These are phyloP conservation scores for Drosophila navojoa DNA, from an alignment of 1,140 invertebrate species.

Conservation along the genomic window DNA sequence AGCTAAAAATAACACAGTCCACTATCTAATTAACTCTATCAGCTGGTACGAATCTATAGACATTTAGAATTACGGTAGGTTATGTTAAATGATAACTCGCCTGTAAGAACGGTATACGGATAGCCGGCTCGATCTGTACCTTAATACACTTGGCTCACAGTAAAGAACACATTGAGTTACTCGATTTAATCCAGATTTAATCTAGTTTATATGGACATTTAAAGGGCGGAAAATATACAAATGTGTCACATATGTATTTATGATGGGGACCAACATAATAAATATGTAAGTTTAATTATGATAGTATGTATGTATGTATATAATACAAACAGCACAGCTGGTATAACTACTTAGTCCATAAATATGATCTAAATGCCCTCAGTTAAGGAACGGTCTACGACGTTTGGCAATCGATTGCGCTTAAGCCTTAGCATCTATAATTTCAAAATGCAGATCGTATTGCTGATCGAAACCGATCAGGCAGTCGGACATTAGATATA, in stretches of 20 bases:
- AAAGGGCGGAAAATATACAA: slow-evolving; percentile 24
- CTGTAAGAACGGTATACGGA: background rate
- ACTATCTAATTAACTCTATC: background rate
- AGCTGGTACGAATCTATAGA: background rate
- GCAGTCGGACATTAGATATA: slow-evolving; percentile 96
- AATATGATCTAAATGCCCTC: slow-evolving; percentile 38
- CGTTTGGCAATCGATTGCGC: background rate
- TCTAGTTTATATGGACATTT: slow-evolving; percentile 20
- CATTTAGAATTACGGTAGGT: slow-evolving; percentile 10
- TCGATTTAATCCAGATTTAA: background rate
- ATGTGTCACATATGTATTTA: slow-evolving; percentile 47
- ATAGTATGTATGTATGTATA: slow-evolving; percentile 6
- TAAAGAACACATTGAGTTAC: background rate
- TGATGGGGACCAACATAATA: slow-evolving; percentile 39
- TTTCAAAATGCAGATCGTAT: slow-evolving; percentile 89
- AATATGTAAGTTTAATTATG: slow-evolving; percentile 32
- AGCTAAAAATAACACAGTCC: background rate
- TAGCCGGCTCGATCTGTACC: background rate
- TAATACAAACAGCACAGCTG: slow-evolving; percentile 15
- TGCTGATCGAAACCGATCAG: slow-evolving; percentile 98
- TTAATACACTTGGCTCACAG: background rate
- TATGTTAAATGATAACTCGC: background rate
- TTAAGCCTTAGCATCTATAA: slow-evolving; percentile 84
- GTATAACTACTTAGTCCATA: slow-evolving; percentile 19
- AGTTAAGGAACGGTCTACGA: slow-evolving; percentile 29